Evolutionary conservation across 2,797 vertebrate genomes (phyloP), one percentile per base, ranked within the genome.

Genomic region (Yasuhikotakia modesta): DNA sequence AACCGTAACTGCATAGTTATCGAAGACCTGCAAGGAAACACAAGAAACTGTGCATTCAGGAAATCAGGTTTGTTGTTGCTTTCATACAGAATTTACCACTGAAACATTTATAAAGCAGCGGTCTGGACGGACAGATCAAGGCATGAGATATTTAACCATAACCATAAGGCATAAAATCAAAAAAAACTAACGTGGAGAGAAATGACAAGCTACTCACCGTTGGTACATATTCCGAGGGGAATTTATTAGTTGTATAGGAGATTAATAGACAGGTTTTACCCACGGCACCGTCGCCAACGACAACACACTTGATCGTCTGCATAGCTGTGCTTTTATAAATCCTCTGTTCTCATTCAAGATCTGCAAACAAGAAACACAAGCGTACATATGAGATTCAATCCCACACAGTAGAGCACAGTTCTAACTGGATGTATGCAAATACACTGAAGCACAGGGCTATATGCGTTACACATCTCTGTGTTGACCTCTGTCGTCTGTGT

Each of bases 191-290:
- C 2, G n/a, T n/a, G 35, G 57, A 79, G 50, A 0, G 1, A 70
- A 70, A 7, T 16, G 8, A 8, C 24, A 63, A 1, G 17, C 3
- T n/a, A 88, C 93, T 91, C 85, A 94, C 93, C 86, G 93, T 94
- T 46, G 93, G 93, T 82, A 94, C 93, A 69, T 94, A 94, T 90
- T 94, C 93, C 58, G 93, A 94, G 22, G 93, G 93, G 82, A 94
- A 94, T 87, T 94, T 94, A 89, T 94, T 94, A 84, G 93, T 94
- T 79, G 93, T 94, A 86, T 94, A 94, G 17, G 93, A 94, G 87
- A 94, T 94, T 88, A 94, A 92, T 86, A 94, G 90, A 89, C 93
- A 94, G 83, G 93, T 93, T 93, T 94, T 94, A 92, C 93, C 93
- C 86, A 94, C 93, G 22, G 93, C 93, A 84, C 93, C 93, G 80